Evolutionary conservation across 2,888 invertebrate genomes (phyloP).

Genomic region (Polylopha cassiicola): DNA sequence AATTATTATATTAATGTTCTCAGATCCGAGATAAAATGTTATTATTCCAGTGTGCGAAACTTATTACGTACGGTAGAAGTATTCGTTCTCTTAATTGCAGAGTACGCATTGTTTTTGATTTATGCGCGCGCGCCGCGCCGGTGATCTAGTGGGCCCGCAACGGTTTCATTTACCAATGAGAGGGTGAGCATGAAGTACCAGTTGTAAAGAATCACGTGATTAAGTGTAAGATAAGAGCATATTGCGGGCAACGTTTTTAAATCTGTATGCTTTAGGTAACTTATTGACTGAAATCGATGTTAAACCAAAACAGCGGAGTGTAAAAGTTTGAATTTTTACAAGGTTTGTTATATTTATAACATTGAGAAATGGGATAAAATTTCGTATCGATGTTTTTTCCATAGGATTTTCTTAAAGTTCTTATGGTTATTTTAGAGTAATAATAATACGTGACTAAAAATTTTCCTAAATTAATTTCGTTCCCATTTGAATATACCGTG

Average conservation of each 20-base stretch:
- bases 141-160: slow-evolving; percentile 46
- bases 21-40: slow-evolving; percentile 59
- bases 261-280: too few relatives aligned
- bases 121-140: slow-evolving; percentile 35
- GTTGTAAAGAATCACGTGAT: slow-evolving; percentile 6
- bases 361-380: too few relatives aligned
- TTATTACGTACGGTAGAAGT: slow-evolving; percentile 48
- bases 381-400: too few relatives aligned
- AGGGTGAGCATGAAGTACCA: slow-evolving; percentile 1
- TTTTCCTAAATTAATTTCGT: too few relatives aligned
- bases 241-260: background rate
- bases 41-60: slow-evolving; percentile 46
- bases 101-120: slow-evolving; percentile 38
- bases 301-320: too few relatives aligned
- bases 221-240: slow-evolving; percentile 1
- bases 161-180: slow-evolving; percentile 41
- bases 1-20: slow-evolving; percentile 68
- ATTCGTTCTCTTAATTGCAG: slow-evolving; percentile 56
- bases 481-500: too few relatives aligned
- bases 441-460: too few relatives aligned
- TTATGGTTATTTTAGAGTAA: too few relatives aligned
- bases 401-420: too few relatives aligned
- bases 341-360: too few relatives aligned
- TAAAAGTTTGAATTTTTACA: too few relatives aligned
- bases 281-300: too few relatives aligned